phyloP scores from a whole-genome alignment of 2,797 vertebrate genomes.

The Melanogrammus aeglefinus region DNA sequence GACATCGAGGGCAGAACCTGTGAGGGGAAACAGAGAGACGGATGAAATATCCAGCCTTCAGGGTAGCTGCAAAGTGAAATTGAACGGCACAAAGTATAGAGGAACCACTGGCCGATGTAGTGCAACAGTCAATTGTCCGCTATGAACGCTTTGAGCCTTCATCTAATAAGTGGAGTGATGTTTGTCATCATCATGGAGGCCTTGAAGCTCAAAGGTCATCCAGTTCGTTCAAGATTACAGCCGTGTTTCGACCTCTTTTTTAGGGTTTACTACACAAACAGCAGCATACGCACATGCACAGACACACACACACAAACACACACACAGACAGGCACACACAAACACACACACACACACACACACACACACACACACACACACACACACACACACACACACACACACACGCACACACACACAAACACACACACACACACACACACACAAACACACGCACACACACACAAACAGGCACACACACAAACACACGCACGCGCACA shows the following conservation, averaged over 20 bases:
- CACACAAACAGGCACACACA: not conserved
- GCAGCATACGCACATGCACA: not conserved
- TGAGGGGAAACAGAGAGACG: not conserved
- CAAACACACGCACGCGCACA: not conserved
- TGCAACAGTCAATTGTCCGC: not conserved
- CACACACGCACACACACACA: not conserved
- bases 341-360: not conserved
- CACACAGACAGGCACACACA: not conserved
- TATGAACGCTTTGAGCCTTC: not conserved
- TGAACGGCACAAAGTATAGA: not conserved
- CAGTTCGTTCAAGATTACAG: not conserved
- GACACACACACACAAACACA: not conserved
- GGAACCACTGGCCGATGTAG: not conserved
- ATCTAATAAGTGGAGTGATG: not conserved
- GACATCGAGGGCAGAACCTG: not conserved
- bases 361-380: not conserved
- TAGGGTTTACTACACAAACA: not conserved
- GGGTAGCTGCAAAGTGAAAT: not conserved
- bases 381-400: not conserved
- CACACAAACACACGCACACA: not conserved
- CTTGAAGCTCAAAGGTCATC: not conserved
- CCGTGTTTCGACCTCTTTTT: not conserved
- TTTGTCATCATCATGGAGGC: not conserved
- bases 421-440: not conserved
- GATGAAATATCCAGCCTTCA: not conserved